A percentile compares a stretch with the other conserved stretches of the same genome.
phyloP scores from a whole-genome alignment of 2,113 vertebrate species.

The Cinclus cinclus region DNA sequence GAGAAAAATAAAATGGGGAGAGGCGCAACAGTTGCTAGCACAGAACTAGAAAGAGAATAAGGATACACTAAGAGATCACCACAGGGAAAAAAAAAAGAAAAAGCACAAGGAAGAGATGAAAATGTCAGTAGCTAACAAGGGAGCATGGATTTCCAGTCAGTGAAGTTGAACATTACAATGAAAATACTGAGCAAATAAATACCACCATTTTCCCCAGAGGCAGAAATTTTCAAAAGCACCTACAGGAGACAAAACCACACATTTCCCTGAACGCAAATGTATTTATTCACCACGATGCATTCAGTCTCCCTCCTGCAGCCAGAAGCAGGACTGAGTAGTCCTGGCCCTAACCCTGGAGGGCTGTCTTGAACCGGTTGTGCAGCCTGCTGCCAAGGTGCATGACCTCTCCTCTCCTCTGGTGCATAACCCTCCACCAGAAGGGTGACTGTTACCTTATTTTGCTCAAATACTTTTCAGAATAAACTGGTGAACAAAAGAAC shows the following conservation, averaged over 20 bases:
- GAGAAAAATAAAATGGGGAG: background rate
- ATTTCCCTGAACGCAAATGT: background rate
- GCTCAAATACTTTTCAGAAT: conserved; percentile 6
- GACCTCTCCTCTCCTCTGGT: background rate
- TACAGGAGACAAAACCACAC: background rate
- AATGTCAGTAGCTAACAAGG: background rate
- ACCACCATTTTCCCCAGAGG: background rate
- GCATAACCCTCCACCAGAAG: background rate
- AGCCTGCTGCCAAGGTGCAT: background rate
- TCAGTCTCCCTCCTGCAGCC: background rate
- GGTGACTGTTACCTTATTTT: background rate
- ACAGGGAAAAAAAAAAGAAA: background rate
- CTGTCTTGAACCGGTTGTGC: background rate
- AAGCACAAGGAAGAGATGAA: background rate
- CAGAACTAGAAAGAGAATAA: background rate
- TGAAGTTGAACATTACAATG: background rate
- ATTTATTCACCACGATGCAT: background rate
- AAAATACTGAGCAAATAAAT: conserved; percentile 2
- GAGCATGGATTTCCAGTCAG: background rate
- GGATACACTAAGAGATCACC: background rate
- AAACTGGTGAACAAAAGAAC: background rate
- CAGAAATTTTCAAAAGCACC: background rate
- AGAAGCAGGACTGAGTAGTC: background rate
- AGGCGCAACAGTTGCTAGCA: background rate
- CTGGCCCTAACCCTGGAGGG: background rate